These are phyloP conservation scores for Eumeta japonica DNA, from an alignment of 1,140 invertebrate species.

Conservation along the genomic window DNA sequence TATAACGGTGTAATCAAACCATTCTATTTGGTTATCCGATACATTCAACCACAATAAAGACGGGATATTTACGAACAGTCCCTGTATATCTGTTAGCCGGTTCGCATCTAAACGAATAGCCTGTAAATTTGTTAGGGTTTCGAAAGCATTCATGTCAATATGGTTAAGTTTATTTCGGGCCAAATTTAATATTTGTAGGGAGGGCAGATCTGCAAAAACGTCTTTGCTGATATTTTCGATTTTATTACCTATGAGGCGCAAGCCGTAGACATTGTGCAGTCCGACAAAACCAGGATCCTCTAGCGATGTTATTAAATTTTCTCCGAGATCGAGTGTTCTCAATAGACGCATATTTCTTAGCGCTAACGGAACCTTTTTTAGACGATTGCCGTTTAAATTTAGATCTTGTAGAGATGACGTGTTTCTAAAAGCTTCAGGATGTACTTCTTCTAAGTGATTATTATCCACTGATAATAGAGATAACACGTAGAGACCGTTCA, in stretches of 20 bases:
- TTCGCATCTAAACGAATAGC: constrained; percentile 86
- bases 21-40: constrained; percentile 84
- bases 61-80: constrained; percentile 78
- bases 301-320: constrained; percentile 76
- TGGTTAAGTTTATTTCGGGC: constrained; percentile 79
- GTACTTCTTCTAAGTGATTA: constrained; percentile 73
- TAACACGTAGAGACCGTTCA: constrained; percentile 78
- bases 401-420: constrained; percentile 81
- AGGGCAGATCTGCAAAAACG: constrained; percentile 77
- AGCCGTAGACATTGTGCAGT: constrained; percentile 74
- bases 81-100: constrained; percentile 78
- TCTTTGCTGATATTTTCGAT: constrained; percentile 81
- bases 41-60: constrained; percentile 87
- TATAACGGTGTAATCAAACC: constrained; percentile 87
- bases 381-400: constrained; percentile 79
- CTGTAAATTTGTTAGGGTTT: constrained; percentile 75
- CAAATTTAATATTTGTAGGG: constrained; percentile 84
- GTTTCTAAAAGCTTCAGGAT: constrained; percentile 80
- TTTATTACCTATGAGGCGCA: constrained; percentile 84
- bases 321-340: constrained; percentile 80
- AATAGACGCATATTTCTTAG: constrained; percentile 70
- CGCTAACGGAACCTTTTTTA: constrained; percentile 77
- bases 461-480: constrained; percentile 77
- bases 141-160: constrained; percentile 81
- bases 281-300: constrained; percentile 80